A percentile compares a stretch with the other conserved stretches of the same genome.
phyloP scores from a whole-genome alignment of 2,797 vertebrate genomes.

The Vespertilio murinus region DNA sequence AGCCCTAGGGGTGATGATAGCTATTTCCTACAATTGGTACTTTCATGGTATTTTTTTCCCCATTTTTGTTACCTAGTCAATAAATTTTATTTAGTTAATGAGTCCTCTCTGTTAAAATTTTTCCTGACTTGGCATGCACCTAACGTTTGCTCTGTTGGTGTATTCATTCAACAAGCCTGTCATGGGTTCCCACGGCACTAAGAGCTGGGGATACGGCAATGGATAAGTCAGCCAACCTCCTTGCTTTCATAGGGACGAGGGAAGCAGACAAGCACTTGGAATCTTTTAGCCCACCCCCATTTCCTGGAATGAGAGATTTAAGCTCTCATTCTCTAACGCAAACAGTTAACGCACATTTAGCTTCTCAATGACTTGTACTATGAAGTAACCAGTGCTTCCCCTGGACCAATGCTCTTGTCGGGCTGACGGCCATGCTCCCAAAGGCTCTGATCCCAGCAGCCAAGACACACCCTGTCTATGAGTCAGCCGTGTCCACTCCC shows the following conservation, averaged over 20 bases:
- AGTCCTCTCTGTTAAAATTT: not conserved
- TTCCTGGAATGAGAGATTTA: not conserved
- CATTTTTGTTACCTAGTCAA: not conserved
- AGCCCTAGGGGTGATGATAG: not conserved
- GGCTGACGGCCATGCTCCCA: too few relatives aligned
- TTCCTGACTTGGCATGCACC: not conserved
- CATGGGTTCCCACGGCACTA: not conserved
- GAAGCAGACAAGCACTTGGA: not conserved
- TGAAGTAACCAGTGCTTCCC: not conserved
- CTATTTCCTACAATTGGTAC: not conserved
- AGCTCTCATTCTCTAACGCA: not conserved
- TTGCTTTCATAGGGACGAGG: too few relatives aligned
- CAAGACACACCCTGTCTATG: accelerated
- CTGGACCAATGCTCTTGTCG: too few relatives aligned
- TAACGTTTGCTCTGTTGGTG: not conserved
- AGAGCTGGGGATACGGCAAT: not conserved
- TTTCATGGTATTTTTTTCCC: not conserved
- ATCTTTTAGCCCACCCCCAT: not conserved
- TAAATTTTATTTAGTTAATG: not conserved
- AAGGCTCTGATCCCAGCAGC: not conserved
- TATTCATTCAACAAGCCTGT: not conserved
- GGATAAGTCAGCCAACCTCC: not conserved
- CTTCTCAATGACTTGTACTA: not conserved
- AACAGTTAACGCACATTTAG: not conserved
- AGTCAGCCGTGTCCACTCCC: not conserved